phyloP scores from a whole-genome alignment of 2,888 invertebrate species.

The Altica lythri region DNA sequence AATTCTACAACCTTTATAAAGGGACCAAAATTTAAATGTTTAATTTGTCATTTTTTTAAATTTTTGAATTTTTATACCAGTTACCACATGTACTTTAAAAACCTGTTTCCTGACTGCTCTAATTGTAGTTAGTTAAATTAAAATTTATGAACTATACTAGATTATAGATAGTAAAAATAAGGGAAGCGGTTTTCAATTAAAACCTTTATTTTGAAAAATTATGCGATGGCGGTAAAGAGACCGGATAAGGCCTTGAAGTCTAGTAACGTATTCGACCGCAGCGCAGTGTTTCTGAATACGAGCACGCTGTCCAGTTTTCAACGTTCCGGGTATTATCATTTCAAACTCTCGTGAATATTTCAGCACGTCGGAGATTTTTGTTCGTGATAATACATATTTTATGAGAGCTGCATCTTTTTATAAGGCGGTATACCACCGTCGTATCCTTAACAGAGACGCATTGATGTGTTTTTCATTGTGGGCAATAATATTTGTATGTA shows the following conservation, averaged over 20 bases:
- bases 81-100: too few relatives aligned
- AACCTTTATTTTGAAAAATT: slow-evolving; percentile 8
- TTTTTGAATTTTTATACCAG: too few relatives aligned
- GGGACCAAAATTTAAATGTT: too few relatives aligned
- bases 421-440: slow-evolving; percentile 16
- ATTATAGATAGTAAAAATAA: slow-evolving; percentile 2
- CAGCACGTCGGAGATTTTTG: slow-evolving; percentile 56
- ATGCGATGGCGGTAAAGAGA: slow-evolving; percentile 5
- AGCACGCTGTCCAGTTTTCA: slow-evolving; percentile 41
- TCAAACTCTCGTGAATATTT: slow-evolving; percentile 53
- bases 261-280: slow-evolving; percentile 45
- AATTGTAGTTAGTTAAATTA: too few relatives aligned
- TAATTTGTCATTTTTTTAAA: too few relatives aligned
- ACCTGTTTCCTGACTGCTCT: too few relatives aligned
- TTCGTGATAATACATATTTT: slow-evolving; percentile 58
- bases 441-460: slow-evolving; percentile 6
- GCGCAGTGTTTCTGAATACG: slow-evolving; percentile 37
- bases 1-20: too few relatives aligned
- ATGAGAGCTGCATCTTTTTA: slow-evolving; percentile 53
- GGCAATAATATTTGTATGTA: too few relatives aligned
- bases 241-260: slow-evolving; percentile 19
- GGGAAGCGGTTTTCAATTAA: slow-evolving; percentile 6
- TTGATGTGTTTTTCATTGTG: too few relatives aligned
- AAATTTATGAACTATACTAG: too few relatives aligned
- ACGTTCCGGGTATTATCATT: slow-evolving; percentile 44